These are phyloP conservation scores for Nematolebias whitei DNA, from an alignment of 2,113 vertebrate species.

Conservation along the genomic window DNA sequence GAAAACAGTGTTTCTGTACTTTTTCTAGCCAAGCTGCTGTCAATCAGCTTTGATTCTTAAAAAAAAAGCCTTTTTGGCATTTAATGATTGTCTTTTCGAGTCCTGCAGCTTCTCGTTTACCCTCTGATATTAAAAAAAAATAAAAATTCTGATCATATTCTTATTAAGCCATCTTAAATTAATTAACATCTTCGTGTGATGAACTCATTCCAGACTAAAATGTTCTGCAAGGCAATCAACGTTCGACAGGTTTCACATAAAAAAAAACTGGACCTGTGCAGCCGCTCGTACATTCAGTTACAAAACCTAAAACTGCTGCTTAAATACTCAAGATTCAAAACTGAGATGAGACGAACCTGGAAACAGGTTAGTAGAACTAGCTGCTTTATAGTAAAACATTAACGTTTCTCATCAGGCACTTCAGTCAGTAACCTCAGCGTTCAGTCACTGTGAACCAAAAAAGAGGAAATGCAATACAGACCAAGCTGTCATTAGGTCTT, in stretches of 20 bases:
- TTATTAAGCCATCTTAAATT: not conserved
- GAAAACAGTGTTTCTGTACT: constrained; percentile 11
- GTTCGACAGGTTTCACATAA: constrained; percentile 45
- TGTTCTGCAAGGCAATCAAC: constrained; percentile 42
- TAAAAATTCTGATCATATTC: not conserved
- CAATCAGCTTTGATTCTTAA: constrained; percentile 1
- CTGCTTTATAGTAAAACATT: constrained; percentile 42
- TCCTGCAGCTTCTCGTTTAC: constrained; percentile 1
- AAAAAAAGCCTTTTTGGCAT: constrained; percentile 53
- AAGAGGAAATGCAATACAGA: not conserved
- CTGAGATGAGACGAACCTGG: constrained; percentile 24
- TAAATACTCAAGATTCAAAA: constrained; percentile 11
- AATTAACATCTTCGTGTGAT: constrained; percentile 9
- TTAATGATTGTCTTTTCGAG: constrained; percentile 63
- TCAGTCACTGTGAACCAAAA: constrained; percentile 21
- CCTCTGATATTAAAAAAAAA: not conserved
- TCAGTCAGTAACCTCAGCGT: constrained; percentile 46
- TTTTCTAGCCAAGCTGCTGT: constrained; percentile 28
- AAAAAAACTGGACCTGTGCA: constrained; percentile 49
- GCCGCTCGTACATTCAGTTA: constrained; percentile 45
- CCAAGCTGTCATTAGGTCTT: not conserved
- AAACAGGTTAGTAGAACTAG: constrained; percentile 40
- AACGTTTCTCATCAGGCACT: constrained; percentile 68
- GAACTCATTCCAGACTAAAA: constrained; percentile 13
- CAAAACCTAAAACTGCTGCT: constrained; percentile 18